Conservation (phyloP, 2,113 vertebrate genomes). For the Ophthalmolycus amberensis region DNA sequence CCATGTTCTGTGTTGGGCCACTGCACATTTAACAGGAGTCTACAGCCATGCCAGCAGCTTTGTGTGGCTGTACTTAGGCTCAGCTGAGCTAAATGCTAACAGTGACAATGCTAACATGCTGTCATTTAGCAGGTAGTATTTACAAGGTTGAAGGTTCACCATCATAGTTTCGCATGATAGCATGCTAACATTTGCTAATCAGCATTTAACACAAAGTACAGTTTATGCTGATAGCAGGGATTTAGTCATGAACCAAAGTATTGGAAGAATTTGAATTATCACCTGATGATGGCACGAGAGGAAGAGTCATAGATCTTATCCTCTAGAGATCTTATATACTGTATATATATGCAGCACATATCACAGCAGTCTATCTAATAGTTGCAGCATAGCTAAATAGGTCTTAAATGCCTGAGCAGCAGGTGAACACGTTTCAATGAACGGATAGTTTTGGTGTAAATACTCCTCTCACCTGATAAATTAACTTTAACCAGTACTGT, state of each 20-base stretch:
- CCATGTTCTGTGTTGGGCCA: neutral
- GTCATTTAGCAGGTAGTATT: neutral
- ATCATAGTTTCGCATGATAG: neutral
- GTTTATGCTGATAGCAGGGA: neutral
- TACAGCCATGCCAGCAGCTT: neutral
- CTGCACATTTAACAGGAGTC: neutral
- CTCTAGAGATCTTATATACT: neutral
- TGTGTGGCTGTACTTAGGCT: neutral
- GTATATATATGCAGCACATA: neutral
- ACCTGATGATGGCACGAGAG: neutral
- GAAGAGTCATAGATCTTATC: neutral
- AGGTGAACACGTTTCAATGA: neutral
- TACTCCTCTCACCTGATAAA: neutral
- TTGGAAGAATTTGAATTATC: neutral
- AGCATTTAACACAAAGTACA: neutral
- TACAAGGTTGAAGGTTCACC: neutral
- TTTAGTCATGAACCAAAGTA: neutral
- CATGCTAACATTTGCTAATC: neutral
- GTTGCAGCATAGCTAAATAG: neutral
- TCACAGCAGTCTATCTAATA: neutral
- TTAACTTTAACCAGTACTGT: neutral
- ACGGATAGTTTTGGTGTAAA: constrained; percentile 5
- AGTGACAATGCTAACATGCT: neutral
- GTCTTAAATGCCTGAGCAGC: neutral
- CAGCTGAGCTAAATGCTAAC: neutral